Evolutionary conservation across 2,113 vertebrate genomes (phyloP), one percentile per base, ranked within the genome.

Genomic region (Oophaga pumilio): DNA sequence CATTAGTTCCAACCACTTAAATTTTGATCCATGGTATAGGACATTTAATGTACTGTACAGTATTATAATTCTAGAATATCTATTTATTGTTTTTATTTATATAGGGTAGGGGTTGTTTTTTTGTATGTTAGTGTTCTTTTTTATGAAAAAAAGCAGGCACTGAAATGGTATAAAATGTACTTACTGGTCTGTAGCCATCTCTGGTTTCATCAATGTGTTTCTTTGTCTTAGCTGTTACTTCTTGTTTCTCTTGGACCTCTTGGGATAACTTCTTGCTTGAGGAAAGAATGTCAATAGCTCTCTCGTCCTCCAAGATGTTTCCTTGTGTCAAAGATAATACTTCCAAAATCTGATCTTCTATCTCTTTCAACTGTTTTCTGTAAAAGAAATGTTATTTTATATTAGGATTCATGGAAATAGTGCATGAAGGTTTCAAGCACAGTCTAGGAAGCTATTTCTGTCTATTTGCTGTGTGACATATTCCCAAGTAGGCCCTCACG

Each of bases 201-300:
- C 93, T 91, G 90, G 91, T 93, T 92, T 92, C 91, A 92, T 95
- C 94, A 92, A 93, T 95, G 94, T 96, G 91, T 93, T 93, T 93
- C 92, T 88, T 88, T 79, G 90, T 91, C 91, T 93, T 91, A 92
- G 93, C 91, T 91, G 92, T 90, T 91, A 94, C 93, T 93, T 91
- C 89, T 91, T 91, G 88, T 91, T 94, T 93, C 91, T 93, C 91
- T 77, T 87, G 91, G 90, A 92, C 95, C 93, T 95, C 95, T 82
- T 56, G 92, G 92, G 94, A 94, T 84, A 64, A 87, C 90, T 91
- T 90, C 89, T 76, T 87, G 91, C 92, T 94, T 90, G 91, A 92
- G 91, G 90, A 94, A 90, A 94, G 93, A 93, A 94, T 94, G 91
- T 93, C 93, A 94, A 95, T 94, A 93, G 93, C 92, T 78, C 33